These are phyloP conservation scores for Caenorhabditis brenneri DNA, from an alignment of 1,140 invertebrate species.

Conservation along the genomic window DNA sequence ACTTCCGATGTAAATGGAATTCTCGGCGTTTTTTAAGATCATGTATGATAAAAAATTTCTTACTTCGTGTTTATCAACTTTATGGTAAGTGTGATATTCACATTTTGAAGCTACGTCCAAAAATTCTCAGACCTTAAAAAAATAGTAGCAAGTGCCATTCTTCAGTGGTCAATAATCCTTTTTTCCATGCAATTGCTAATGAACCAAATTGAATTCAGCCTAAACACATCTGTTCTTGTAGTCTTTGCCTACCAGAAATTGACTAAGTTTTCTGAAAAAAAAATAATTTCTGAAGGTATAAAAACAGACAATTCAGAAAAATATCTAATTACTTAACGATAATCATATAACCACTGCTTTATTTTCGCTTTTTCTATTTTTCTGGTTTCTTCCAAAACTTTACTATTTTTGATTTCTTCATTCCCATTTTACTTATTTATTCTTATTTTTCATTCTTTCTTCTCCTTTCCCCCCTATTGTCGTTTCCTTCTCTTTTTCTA, in stretches of 20 bases:
- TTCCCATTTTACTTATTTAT: neutral
- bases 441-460: conserved; percentile 5
- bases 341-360: neutral
- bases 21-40: too few relatives aligned
- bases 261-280: neutral
- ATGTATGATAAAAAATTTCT: too few relatives aligned
- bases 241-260: too few relatives aligned
- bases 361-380: neutral
- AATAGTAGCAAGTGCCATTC: too few relatives aligned
- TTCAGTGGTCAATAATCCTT: neutral
- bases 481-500: neutral
- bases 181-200: neutral
- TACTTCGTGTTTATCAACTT: too few relatives aligned
- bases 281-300: neutral
- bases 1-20: too few relatives aligned
- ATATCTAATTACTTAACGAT: neutral
- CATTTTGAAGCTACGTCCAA: too few relatives aligned
- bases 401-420: conserved; percentile 7
- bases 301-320: neutral
- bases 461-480: neutral
- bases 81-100: too few relatives aligned
- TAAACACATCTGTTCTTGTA: too few relatives aligned
- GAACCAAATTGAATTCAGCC: too few relatives aligned
- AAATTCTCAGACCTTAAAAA: too few relatives aligned
- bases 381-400: neutral